phyloP scores from a whole-genome alignment of 1,140 invertebrate species.

The Camponotus floridanus region DNA sequence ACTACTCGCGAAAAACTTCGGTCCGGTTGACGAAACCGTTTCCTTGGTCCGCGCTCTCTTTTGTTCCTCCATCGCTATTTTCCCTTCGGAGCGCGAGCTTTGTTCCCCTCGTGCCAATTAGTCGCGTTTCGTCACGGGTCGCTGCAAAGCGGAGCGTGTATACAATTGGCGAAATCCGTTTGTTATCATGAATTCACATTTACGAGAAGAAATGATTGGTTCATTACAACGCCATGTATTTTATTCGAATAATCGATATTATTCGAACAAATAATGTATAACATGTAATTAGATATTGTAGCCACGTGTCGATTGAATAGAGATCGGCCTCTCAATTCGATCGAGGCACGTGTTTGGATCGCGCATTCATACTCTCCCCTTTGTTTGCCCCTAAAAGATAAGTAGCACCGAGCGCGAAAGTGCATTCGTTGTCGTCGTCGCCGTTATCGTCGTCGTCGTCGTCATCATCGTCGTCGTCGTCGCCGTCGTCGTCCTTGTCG shows the following conservation, averaged over 20 bases:
- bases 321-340: background rate
- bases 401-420: conserved; percentile 67
- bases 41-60: conserved; percentile 27
- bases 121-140: conserved; percentile 8
- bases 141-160: conserved; percentile 9
- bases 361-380: conserved; percentile 39
- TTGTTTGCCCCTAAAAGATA: conserved; percentile 31
- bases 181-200: conserved; percentile 3
- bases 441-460: conserved; percentile 27
- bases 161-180: conserved; percentile 16
- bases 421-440: conserved; percentile 63
- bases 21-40: background rate
- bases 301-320: background rate
- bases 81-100: background rate
- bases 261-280: background rate
- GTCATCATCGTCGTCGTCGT: conserved; percentile 51
- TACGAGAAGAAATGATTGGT: background rate
- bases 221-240: conserved; percentile 3
- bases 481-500: conserved; percentile 31
- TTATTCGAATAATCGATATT: conserved; percentile 7
- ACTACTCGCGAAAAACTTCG: conserved; percentile 43
- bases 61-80: conserved; percentile 6
- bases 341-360: conserved; percentile 15
- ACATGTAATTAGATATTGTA: background rate
- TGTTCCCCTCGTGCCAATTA: conserved; percentile 37